Percentiles rank a stretch among this genome's conserved stretches.
phyloP scores from a whole-genome alignment of 2,888 invertebrate genomes.

The Megaustenia siamemsis region DNA sequence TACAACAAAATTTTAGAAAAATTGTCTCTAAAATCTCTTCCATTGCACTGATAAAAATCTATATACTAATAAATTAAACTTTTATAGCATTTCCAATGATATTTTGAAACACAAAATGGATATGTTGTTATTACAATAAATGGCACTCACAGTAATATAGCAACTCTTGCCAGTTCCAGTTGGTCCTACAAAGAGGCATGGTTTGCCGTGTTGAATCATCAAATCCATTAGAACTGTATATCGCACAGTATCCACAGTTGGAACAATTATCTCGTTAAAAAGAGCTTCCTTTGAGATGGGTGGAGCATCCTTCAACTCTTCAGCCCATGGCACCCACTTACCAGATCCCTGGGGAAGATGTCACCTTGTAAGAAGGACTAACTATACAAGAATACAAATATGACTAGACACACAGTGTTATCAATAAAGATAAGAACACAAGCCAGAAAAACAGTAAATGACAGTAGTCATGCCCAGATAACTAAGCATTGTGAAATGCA shows the following conservation, averaged over 20 bases:
- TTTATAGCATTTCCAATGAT: no score
- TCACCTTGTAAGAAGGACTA: background rate
- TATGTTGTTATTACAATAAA: background rate
- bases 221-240: slow-evolving; percentile 89
- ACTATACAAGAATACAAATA: background rate
- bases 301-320: slow-evolving; percentile 85
- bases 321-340: slow-evolving; percentile 96
- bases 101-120: background rate
- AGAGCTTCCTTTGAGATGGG: slow-evolving; percentile 86
- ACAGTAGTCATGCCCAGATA: no score
- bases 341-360: slow-evolving; percentile 81
- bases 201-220: slow-evolving; percentile 89
- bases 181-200: slow-evolving; percentile 88
- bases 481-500: no score
- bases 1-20: no score
- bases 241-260: slow-evolving; percentile 93
- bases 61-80: no score
- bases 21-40: no score
- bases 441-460: no score
- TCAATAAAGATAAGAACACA: no score
- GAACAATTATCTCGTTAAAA: slow-evolving; percentile 96
- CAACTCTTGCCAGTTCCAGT: slow-evolving; percentile 82
- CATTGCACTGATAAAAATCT: no score
- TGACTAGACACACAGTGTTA: no score
- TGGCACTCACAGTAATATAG: slow-evolving; percentile 80